Base-by-base conservation (phyloP, 2,797 vertebrate species). In the Hoplostethus mediterraneus region DNA sequence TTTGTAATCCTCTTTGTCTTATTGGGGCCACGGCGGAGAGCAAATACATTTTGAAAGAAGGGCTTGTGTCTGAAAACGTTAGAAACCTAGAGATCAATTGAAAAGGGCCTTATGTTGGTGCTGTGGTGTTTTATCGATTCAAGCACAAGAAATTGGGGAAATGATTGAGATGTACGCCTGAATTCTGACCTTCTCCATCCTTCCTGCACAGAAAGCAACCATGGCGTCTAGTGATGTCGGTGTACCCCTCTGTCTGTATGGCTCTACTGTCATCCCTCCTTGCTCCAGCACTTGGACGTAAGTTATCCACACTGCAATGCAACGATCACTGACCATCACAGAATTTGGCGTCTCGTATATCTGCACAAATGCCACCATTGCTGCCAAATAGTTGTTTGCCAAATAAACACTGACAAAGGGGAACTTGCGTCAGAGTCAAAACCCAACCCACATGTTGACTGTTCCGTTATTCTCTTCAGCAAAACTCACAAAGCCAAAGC, bases 251-350 rank as follows among this genome's bases (percentile, higher is more conserved):
- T 7, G 51, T 80, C 57, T 84, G 64, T 0, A 0, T 90, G 81
- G 83, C 79, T 49, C 82, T 94, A 47, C 80, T 93, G 54, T 84
- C 79, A 25, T 11, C 90, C 13, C 76, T 93, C 40, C 63, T 92
- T 4, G 5, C 83, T 63, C 89, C 92, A 17, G 89, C 86, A 25
- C 73, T 89, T 6, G 93, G 91, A 84, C 91, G 94, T 95, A 89
- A 94, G 94, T 94, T 58, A 77, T 63, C 42, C 30, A 25, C 61
- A 47, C 14, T 4, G 47, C 33, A 63, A 13, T 6, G 38, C 61
- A 25, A 28, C 42, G 5, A 17, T 74, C 58, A 67, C n/a, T 6
- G 38, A 73, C 67, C 48, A 5, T 40, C 36, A 40, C 60, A 56
- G 9, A 68, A 40, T 38, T 53, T 56, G 51, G 6, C 21, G 44